Conservation (phyloP, 2,888 invertebrate genomes). For the Pediacus dermestoides region DNA sequence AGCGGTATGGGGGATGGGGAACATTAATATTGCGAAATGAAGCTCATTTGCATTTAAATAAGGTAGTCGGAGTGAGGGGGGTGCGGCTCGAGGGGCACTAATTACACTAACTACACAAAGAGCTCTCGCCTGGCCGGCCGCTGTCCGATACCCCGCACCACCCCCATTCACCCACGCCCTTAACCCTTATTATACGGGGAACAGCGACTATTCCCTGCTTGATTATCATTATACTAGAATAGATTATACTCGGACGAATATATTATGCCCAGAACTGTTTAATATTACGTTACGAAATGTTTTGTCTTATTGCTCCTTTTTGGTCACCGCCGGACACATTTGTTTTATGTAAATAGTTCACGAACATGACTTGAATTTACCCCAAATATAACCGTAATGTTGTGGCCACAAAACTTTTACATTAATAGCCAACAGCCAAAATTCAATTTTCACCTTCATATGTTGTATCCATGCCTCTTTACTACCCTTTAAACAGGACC, state of each 20-base stretch:
- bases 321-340: conserved; percentile 15
- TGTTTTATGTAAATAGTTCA: conserved; percentile 12
- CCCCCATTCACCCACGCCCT: conserved; percentile 30
- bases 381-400: conserved; percentile 8
- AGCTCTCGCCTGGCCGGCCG: conserved; percentile 52
- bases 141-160: conserved; percentile 42
- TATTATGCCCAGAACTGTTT: conserved; percentile 26
- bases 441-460: too few species aligned
- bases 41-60: conserved; percentile 90
- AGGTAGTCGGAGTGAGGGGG: conserved; percentile 53
- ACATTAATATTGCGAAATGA: conserved; percentile 87
- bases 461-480: too few species aligned
- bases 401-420: conserved; percentile 4
- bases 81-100: conserved; percentile 45
- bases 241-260: conserved; percentile 45
- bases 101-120: conserved; percentile 55
- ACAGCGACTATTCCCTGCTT: conserved; percentile 45
- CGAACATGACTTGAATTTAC: conserved; percentile 7
- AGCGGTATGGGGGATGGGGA: conserved; percentile 54
- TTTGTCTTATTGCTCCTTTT: conserved; percentile 21
- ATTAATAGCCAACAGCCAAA: too few species aligned
- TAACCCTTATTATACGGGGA: conserved; percentile 42
- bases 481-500: too few species aligned
- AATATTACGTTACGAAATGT: conserved; percentile 17
- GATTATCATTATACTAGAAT: conserved; percentile 50